Base-by-base conservation (phyloP, 2,797 vertebrate species). In the Apogon talboti region DNA sequence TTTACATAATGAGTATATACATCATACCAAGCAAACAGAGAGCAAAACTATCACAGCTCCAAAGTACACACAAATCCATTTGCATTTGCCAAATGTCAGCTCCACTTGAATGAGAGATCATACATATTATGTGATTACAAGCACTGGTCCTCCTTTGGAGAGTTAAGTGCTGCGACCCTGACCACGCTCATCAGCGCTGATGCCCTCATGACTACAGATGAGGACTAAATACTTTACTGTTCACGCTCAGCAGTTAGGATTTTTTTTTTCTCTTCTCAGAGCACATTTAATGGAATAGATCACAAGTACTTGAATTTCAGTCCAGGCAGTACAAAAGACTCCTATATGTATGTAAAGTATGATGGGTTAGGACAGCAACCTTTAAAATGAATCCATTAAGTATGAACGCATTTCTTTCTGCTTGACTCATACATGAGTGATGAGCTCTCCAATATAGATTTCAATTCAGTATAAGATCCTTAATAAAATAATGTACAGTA, bases 41-140 rank as follows among this genome's bases (percentile, higher is more conserved):
- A 69, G 66, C 24, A 55, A 64, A 87, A 71, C 74, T 73, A 64
- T 72, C 68, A 53, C 48, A 84, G 64, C 74, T 45, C 30, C 68
- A 63, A 48, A 41, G 60, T 38, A 69, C 68, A 51, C 67, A 70
- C 33, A 84, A 89, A 79, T 68, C 53, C 70, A 85, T 90, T 87
- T 90, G 90, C 88, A 87, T 90, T 81, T 74, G 79, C 56, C 37
- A 66, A 88, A 91, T 77, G 86, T 83, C 79, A 79, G 78, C 79
- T 74, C 80, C 81, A 86, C 87, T 90, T 77, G 82, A 90, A 87
- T 78, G 76, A 84, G 76, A 90, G 78, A 89, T 86, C 71, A 78
- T 78, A 84, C 81, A 85, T 83, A 87, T 85, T 81, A 87, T 85
- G 85, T 87, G 86, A 91, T 92, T 90, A 89, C 85, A 86, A 90